Evolutionary conservation across 2,797 vertebrate species (phyloP), one percentile per base, ranked within the genome.

Genomic region (Monodelphis domestica): DNA sequence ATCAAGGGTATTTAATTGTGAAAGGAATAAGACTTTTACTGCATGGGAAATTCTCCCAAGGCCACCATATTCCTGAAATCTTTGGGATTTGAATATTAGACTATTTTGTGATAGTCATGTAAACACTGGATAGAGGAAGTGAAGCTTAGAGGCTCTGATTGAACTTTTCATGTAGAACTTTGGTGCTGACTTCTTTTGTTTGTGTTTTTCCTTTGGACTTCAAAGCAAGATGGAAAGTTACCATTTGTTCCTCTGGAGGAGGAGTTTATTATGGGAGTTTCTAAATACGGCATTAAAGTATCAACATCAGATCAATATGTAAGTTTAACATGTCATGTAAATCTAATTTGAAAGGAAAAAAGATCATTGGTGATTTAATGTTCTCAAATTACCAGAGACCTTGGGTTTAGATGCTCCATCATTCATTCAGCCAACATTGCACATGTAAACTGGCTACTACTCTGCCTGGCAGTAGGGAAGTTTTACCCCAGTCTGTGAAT

Each of bases 201-300:
- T 30, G 29, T 57, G 3, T 56, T 12, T 50, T 87, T 55, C 93
- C 94, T 96, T 98, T 98, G 97, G 84, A 90, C 87, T 97, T 96
- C 97, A 97, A 97, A 99, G 99, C 99, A 99, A 99, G 99, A 99
- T 92, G 99, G 99, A 98, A 99, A 99, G 98, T 98, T 99, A 97
- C 99, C 99, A 14, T 99, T 99, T 95, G 99, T 99, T 95, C 99
- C 99, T 17, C 98, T 98, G 97, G 99, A 99, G 78, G 99, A 99
- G 97, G 99, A 99, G 96, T 99, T 99, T 98, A 98, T 99, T 91
- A 98, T 99, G 98, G 99, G 98, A 38, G 99, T 99, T 96, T 99
- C 99, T 87, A 99, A 99, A 98, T 99, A 99, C 0, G 99, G 99
- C 51, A 99, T 99, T 97, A 99, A 99, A 98, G 99, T 99, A 88